Base-by-base conservation (phyloP, 2,797 vertebrate species). In the Halcyon chelicuti region DNA sequence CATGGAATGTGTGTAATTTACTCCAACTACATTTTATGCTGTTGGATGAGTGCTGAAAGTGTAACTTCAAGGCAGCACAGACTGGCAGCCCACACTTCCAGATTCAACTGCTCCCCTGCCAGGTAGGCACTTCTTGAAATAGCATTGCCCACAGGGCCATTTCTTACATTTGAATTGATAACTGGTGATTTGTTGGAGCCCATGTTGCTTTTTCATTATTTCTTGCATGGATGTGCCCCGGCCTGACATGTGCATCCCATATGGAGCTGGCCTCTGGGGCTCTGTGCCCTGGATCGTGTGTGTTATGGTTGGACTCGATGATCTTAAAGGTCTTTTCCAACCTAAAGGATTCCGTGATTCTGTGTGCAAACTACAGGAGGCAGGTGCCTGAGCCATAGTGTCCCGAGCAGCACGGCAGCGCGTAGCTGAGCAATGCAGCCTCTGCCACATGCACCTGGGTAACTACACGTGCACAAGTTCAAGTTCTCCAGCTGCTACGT, bases 221-320 rank as follows among this genome's bases (percentile, higher is more conserved):
- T 76, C 68, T 94, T 67, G 75, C 78, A 3, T 18, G 78, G 57
- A 42, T 75, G 9, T 92, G 73, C 88, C 91, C 91, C 83, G 29
- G 92, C 77, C 42, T 75, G 77, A 85, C 93, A 90, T 83, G 85
- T 96, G 91, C 79, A 65, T 91, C 85, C 87, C 94, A 83, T 88
- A 91, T 88, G 93, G 89, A 86, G 57, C 6, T 44, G 37, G 63
- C 68, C 82, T 39, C 61, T 0, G 2, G 78, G 85, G 78, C 75
- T 79, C 52, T 35, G 55, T 44, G 91, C 63, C 71, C 88, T 63
- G 81, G 57, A 54, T 47, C 0, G 0, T 12, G 9, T 9, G 0
- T 52, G 2, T 65, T 68, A 28, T 0, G 0, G 8, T 65, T 95
- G 86, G 57, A 78, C 66, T 57, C 0, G 1, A n/a, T 84, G 61